Evolutionary conservation across 2,797 vertebrate species (phyloP).

Genomic region (Argentina silus): DNA sequence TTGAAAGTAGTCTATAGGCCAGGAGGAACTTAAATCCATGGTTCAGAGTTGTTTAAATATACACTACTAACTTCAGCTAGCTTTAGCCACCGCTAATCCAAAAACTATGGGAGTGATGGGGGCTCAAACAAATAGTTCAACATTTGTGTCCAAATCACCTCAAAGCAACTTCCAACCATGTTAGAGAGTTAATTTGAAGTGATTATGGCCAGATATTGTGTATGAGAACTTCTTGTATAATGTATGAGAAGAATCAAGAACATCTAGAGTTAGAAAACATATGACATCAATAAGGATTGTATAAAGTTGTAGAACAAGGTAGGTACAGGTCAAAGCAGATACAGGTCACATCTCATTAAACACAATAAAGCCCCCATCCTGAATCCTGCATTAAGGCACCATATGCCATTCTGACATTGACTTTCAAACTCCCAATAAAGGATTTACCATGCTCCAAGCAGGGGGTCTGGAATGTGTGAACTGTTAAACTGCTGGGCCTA

Average conservation of each 20-base stretch:
- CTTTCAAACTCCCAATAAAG: slow-evolving; percentile 46
- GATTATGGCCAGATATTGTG: not conserved
- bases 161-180: too few species aligned
- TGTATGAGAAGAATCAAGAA: too few species aligned
- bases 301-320: not conserved
- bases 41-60: too few species aligned
- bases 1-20: too few species aligned
- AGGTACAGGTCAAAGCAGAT: not conserved
- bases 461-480: slow-evolving; percentile 70
- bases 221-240: not conserved
- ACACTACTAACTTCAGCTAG: too few species aligned
- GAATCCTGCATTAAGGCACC: slow-evolving; percentile 29
- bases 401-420: slow-evolving; percentile 35
- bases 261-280: not conserved
- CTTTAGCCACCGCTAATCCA: too few species aligned
- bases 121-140: too few species aligned
- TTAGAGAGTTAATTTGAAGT: too few species aligned
- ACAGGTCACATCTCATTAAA: slow-evolving; percentile 4
- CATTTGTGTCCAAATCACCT: too few species aligned
- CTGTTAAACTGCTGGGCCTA: slow-evolving; percentile 40
- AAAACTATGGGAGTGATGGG: too few species aligned
- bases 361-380: slow-evolving; percentile 18
- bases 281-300: not conserved
- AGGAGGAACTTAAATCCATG: too few species aligned
- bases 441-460: slow-evolving; percentile 29